Percentiles rank a stretch among this genome's conserved stretches.
Conservation (phyloP, 2,888 invertebrate genomes). For the Smittia sp. region DNA sequence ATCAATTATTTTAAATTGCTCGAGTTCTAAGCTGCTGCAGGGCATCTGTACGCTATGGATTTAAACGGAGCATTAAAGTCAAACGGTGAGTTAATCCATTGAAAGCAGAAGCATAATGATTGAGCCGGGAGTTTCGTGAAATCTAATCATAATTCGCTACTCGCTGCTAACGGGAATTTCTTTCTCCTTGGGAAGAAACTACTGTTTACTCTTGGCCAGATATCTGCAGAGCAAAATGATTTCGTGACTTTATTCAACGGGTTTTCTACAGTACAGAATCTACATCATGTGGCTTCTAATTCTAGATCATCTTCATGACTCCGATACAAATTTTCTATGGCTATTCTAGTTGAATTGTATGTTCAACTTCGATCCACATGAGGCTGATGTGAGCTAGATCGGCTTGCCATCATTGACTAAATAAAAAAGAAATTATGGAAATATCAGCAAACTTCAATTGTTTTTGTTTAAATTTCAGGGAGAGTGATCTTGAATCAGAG, state of each 20-base stretch:
- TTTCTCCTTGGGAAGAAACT: not conserved
- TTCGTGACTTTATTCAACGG: not conserved
- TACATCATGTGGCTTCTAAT: too few species aligned
- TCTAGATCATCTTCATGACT: too few species aligned
- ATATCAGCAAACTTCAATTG: too few species aligned
- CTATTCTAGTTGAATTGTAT: too few species aligned
- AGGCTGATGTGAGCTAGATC: too few species aligned
- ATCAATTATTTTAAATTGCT: constrained; percentile 9
- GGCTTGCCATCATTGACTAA: too few species aligned
- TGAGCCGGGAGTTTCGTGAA: not conserved
- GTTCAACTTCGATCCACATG: too few species aligned
- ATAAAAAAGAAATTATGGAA: too few species aligned
- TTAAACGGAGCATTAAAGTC: not conserved
- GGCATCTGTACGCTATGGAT: not conserved
- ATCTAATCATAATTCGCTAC: not conserved
- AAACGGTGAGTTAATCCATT: not conserved
- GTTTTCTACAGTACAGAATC: too few species aligned
- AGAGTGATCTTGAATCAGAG: too few species aligned
- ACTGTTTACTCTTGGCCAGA: not conserved
- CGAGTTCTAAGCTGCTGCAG: not conserved
- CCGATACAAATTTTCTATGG: too few species aligned
- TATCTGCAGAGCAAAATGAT: not conserved
- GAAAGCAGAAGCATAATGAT: not conserved
- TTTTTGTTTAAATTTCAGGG: too few species aligned
- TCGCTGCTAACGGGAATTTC: not conserved